These are phyloP conservation scores for Clusia tigrina DNA, from an alignment of 2,888 invertebrate species.

Conservation along the genomic window DNA sequence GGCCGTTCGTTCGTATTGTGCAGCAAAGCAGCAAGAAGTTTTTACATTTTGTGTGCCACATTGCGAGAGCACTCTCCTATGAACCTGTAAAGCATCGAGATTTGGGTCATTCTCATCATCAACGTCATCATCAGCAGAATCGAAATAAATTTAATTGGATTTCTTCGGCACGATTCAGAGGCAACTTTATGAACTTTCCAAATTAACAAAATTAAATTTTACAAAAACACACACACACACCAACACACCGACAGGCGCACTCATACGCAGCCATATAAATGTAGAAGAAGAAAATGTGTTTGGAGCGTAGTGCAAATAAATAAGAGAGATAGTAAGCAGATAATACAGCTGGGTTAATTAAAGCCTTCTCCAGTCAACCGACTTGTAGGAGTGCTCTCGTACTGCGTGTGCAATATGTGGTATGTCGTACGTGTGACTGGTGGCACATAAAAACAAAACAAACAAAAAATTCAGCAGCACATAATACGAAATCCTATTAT, in stretches of 20 bases:
- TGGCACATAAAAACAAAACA: slow-evolving; percentile 52
- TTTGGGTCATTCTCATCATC: slow-evolving; percentile 53
- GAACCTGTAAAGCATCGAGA: slow-evolving; percentile 31
- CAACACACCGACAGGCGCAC: slow-evolving; percentile 21
- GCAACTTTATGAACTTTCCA: slow-evolving; percentile 39
- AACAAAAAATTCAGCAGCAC: slow-evolving; percentile 52
- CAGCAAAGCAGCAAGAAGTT: no score
- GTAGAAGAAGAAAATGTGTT: no score
- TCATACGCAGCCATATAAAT: background rate
- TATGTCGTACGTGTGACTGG: slow-evolving; percentile 6
- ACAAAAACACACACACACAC: slow-evolving; percentile 25
- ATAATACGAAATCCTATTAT: slow-evolving; percentile 58
- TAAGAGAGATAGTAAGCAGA: slow-evolving; percentile 8
- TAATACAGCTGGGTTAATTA: slow-evolving; percentile 13
- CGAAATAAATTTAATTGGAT: slow-evolving; percentile 57
- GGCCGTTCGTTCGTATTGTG: background rate
- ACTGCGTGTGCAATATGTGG: background rate
- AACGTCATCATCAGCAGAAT: slow-evolving; percentile 43
- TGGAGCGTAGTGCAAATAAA: no score
- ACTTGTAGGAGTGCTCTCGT: background rate
- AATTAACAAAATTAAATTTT: slow-evolving; percentile 52
- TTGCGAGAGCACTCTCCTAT: background rate
- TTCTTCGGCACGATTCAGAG: slow-evolving; percentile 42
- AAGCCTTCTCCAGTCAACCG: slow-evolving; percentile 10
- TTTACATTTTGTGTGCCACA: no score